Conservation (phyloP, 2,797 vertebrate species). For the Notoglanidium macrostoma region DNA sequence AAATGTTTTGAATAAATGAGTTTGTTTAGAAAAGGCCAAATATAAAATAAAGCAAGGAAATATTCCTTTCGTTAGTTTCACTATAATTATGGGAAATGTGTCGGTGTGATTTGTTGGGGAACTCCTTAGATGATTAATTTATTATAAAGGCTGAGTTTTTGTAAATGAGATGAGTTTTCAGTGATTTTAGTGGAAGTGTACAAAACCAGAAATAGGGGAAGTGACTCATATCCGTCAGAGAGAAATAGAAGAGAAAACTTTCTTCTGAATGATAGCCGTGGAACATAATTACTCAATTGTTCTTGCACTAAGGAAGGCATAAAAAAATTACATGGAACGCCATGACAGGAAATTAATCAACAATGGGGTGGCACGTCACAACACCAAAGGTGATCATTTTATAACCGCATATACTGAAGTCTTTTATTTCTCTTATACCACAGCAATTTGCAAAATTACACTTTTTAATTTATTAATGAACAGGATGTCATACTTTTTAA, state of each 20-base stretch:
- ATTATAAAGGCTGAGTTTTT: background rate
- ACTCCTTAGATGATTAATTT: background rate
- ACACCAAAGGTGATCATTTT: background rate
- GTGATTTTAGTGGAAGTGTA: background rate
- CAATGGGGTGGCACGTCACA: background rate
- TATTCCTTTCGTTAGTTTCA: background rate
- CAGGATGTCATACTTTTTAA: background rate
- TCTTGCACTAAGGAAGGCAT: background rate
- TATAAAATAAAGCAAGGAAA: background rate
- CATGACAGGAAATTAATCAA: background rate
- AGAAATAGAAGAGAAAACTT: background rate
- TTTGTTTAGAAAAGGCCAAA: slow-evolving; percentile 13
- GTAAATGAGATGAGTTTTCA: background rate
- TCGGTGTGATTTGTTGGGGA: background rate
- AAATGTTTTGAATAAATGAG: slow-evolving; percentile 3
- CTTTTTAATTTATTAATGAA: background rate
- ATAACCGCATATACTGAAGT: background rate
- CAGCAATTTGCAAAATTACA: background rate
- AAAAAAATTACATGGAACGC: background rate
- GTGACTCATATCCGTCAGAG: background rate
- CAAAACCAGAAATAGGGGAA: background rate
- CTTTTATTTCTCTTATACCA: background rate
- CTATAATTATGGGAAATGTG: background rate
- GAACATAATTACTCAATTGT: background rate
- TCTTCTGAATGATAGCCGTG: background rate